Evolutionary conservation across 2,113 vertebrate genomes (phyloP).

Genomic region (Calypte anna): DNA sequence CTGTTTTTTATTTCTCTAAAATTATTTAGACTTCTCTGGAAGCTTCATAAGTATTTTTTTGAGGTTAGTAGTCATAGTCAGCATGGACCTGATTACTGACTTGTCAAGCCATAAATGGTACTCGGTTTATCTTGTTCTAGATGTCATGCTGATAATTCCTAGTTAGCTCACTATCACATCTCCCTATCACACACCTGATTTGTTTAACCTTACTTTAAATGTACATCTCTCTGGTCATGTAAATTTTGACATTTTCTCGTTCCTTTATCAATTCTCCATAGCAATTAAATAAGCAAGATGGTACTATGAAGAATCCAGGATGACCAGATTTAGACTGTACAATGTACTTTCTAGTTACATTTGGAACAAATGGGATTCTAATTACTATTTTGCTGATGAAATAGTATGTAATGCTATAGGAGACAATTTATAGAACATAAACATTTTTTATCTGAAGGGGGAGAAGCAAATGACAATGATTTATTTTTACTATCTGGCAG

Average conservation of each 20-base stretch:
- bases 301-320: background rate
- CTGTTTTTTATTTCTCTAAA: background rate
- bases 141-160: background rate
- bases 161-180: background rate
- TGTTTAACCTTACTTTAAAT: background rate
- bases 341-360: background rate
- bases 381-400: background rate
- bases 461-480: background rate
- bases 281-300: background rate
- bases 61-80: background rate
- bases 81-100: background rate
- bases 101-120: background rate
- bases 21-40: background rate
- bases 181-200: background rate
- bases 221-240: background rate
- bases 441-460: background rate
- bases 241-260: accelerated
- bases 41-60: background rate
- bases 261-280: background rate
- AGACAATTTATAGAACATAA: background rate
- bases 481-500: background rate
- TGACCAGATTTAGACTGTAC: background rate
- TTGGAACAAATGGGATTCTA: background rate
- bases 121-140: background rate
- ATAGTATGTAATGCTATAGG: background rate